Base-by-base conservation (phyloP, 2,888 invertebrate genomes). In the Ryuthela nishihirai region DNA sequence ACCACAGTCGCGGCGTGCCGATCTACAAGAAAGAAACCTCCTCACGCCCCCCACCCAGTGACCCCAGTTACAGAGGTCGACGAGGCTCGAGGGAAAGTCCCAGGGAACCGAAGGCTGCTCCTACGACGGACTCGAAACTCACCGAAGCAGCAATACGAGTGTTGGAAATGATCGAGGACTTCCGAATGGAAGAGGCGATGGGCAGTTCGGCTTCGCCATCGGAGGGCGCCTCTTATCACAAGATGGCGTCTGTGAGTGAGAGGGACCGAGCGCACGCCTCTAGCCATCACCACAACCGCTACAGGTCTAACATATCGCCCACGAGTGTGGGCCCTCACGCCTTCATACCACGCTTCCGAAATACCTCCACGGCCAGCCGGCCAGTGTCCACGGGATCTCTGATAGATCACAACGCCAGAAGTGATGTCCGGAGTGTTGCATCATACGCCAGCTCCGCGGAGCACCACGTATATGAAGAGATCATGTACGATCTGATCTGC, bases 381-480 rank as follows among this genome's bases (percentile, higher is more conserved):
- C 58, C 58, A 2, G 58, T 52, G 5, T 58, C 58, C 12, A 58
- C 58, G 6, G 58, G 58, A 18, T 58, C 58, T 5, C 39, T 58
- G 18, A 40, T 58, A 25, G 58, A 50, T 12, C 55, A 56, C 12
- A 50, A 56, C n/a, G 44, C 58, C 15, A n/a, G n/a, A n/a, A n/a
- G n/a, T n/a, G 38, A 59, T n/a, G 40, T 46, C n/a, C 34, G 54
- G n/a, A 40, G 46, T 21, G 47, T 50, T 9, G 50, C 52, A 4
- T 53, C 44, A 6, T 54, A 43, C 36, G 56, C 43, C 18, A 49
- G 45, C 34, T 62, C 58, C 7, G 66, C 67, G 10, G 72, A 72
- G 32, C 70, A 72, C 54, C 72, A 72, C 54, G 67, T 72, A 12
- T 72, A 72, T 53, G 72, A 72, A 54, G 72, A 72, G 62, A 71